Evolutionary conservation across 2,113 vertebrate species (phyloP).

Genomic region (Tupaia tana): DNA sequence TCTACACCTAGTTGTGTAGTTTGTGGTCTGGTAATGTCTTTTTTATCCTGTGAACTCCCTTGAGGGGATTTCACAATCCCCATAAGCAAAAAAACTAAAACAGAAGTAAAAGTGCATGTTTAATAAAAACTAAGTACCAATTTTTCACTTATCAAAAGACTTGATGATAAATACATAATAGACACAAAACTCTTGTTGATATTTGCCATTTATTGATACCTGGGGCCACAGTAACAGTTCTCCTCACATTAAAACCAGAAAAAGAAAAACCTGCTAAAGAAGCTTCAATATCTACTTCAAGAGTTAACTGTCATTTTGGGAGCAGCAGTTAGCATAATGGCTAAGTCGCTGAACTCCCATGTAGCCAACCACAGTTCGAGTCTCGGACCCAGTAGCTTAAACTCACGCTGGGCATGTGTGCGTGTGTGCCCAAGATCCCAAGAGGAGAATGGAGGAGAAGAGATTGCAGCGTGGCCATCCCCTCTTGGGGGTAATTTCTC

Average conservation of each 20-base stretch:
- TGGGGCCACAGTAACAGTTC: rapidly evolving
- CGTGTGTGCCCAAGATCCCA: no score
- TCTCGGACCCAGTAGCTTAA: no score
- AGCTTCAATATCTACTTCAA: no score
- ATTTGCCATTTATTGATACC: neutral
- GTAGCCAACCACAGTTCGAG: no score
- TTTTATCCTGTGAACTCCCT: neutral
- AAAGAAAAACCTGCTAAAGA: neutral
- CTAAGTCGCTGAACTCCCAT: no score
- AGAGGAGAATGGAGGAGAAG: no score
- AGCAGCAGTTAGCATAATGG: no score
- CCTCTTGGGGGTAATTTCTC: no score
- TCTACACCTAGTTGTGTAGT: neutral
- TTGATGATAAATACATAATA: rapidly evolving
- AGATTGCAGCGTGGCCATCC: no score
- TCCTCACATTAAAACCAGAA: neutral
- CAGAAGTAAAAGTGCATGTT: neutral
- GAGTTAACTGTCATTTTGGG: neutral
- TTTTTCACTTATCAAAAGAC: neutral
- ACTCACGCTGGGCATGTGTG: no score
- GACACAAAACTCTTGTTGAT: no score
- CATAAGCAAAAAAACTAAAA: neutral
- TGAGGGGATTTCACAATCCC: neutral
- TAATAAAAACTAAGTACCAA: neutral
- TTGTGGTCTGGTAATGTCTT: neutral